Percentiles rank a stretch among this genome's conserved stretches.
These are phyloP conservation scores for Polylopha cassiicola DNA, from an alignment of 2,888 invertebrate genomes.

Conservation along the genomic window DNA sequence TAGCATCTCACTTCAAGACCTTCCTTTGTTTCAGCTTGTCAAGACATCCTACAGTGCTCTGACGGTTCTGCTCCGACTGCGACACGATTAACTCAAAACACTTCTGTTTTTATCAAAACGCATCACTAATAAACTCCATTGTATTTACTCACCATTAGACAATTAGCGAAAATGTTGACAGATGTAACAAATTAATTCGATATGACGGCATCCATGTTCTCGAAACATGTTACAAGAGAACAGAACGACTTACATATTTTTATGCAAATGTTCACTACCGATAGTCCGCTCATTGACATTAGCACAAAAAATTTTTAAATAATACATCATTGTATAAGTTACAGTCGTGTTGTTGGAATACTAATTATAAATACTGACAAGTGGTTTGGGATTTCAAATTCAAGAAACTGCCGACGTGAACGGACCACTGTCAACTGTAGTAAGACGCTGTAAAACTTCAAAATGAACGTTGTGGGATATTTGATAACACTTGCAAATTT, in stretches of 20 bases:
- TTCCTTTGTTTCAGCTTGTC: constrained; percentile 53
- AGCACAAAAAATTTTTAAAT: constrained; percentile 36
- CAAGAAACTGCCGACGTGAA: constrained; percentile 26
- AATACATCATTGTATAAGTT: constrained; percentile 37
- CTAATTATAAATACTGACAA: constrained; percentile 45
- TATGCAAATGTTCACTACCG: constrained; percentile 37
- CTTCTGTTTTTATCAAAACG: too few relatives aligned
- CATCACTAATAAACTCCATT: constrained; percentile 7
- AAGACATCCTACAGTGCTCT: constrained; percentile 65
- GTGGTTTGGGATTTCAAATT: constrained; percentile 25
- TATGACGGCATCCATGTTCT: constrained; percentile 8
- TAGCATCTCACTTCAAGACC: background rate
- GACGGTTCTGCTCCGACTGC: constrained; percentile 52
- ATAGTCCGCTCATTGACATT: constrained; percentile 43
- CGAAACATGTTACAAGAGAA: constrained; percentile 2
- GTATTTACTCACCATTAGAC: constrained; percentile 7
- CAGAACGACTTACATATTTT: constrained; percentile 28
- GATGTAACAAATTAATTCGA: constrained; percentile 22
- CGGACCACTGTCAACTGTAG: constrained; percentile 20
- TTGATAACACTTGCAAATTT: constrained; percentile 39
- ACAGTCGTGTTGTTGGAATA: constrained; percentile 37
- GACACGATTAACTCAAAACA: constrained; percentile 26
- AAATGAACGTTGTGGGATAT: constrained; percentile 39
- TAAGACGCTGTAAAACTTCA: constrained; percentile 4
- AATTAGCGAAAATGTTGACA: constrained; percentile 12